These are phyloP conservation scores for Notiomystis cincta DNA, from an alignment of 2,113 vertebrate species.

Conservation along the genomic window DNA sequence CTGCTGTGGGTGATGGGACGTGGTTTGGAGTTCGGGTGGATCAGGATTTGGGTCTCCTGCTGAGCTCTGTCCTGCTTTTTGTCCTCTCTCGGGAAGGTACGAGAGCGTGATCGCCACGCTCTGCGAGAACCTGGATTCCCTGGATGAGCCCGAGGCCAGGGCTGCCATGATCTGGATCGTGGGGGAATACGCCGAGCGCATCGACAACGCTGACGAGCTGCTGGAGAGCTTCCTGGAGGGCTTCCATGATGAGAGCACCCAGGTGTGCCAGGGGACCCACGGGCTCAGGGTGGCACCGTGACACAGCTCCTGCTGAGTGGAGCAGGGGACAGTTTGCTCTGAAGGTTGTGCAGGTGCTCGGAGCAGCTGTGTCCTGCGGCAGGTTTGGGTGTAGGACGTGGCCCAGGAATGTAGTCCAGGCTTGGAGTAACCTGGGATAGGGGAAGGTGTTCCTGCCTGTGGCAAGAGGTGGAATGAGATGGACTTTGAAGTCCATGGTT, in stretches of 20 bases:
- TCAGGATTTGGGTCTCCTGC: accelerated
- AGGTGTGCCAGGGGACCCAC: constrained; percentile 69
- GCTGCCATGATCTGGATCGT: constrained; percentile 99
- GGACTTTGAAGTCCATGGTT: not conserved
- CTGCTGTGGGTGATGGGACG: accelerated
- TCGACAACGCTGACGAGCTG: constrained; percentile 92
- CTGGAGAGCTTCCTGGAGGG: constrained; percentile 96
- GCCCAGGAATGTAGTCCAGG: not conserved
- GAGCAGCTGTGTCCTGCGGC: accelerated
- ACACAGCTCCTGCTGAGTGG: not conserved
- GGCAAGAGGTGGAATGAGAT: not conserved
- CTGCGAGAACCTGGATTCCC: constrained; percentile 94
- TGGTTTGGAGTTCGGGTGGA: not conserved
- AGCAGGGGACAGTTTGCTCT: not conserved
- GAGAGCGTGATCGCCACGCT: constrained; percentile 96
- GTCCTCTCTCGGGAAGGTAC: constrained; percentile 69
- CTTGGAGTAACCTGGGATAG: not conserved
- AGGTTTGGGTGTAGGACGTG: not conserved
- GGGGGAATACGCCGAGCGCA: constrained; percentile 92
- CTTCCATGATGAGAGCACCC: constrained; percentile 97
- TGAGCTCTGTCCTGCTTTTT: accelerated
- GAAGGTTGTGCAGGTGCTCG: accelerated
- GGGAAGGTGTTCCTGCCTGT: not conserved
- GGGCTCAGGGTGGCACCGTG: accelerated
- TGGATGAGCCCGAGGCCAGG: constrained; percentile 93